Evolutionary conservation across 2,797 vertebrate genomes (phyloP).

Genomic region (Pipistrellus pygmaeus): DNA sequence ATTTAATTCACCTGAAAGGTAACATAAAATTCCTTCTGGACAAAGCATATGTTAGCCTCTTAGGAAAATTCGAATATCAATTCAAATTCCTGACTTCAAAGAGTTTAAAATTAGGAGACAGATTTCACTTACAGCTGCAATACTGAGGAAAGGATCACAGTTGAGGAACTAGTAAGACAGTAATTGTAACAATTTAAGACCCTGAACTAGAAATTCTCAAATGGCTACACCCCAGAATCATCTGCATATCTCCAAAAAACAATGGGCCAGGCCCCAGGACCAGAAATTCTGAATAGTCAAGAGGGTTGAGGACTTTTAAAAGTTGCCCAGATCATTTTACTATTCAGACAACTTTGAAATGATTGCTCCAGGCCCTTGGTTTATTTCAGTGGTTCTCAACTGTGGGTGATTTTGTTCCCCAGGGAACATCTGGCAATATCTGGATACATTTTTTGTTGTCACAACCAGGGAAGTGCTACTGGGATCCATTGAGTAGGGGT

Average conservation of each 20-base stretch:
- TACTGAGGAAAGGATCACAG: background rate
- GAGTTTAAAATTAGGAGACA: background rate
- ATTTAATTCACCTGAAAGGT: background rate
- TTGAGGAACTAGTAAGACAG: background rate
- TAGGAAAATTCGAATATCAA: slow-evolving; percentile 15
- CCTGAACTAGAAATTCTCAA: background rate
- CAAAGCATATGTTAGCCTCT: background rate
- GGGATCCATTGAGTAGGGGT: background rate
- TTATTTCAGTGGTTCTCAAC: slow-evolving; percentile 14
- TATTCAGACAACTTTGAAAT: background rate
- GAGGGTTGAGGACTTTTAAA: background rate
- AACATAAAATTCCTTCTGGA: background rate
- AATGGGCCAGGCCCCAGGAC: background rate
- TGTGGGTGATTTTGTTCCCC: background rate
- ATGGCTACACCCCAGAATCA: background rate
- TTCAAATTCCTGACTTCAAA: slow-evolving; percentile 21
- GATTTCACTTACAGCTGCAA: background rate
- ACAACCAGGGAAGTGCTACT: background rate
- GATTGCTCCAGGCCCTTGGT: background rate
- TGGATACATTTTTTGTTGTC: background rate
- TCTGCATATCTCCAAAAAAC: background rate
- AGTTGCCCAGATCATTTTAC: background rate
- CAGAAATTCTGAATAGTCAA: background rate
- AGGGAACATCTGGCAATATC: background rate
- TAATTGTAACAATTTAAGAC: background rate